Percentiles rank a stretch among this genome's conserved stretches.
These are phyloP conservation scores for Elysia crispata DNA, from an alignment of 2,888 invertebrate genomes.

Conservation along the genomic window DNA sequence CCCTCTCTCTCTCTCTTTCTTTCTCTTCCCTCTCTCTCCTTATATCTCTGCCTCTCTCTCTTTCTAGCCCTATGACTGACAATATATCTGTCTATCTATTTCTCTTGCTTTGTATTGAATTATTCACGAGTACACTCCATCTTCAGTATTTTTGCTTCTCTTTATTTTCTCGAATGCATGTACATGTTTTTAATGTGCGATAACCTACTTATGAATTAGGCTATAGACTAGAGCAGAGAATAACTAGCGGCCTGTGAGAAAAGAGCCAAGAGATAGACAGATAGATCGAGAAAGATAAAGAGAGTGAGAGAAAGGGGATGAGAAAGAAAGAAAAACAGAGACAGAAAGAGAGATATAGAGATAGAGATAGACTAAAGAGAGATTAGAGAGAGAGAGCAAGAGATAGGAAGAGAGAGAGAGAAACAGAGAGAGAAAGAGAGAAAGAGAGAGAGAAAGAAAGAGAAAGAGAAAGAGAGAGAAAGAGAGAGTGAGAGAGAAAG, in stretches of 20 bases:
- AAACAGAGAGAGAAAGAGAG: conserved; percentile 29
- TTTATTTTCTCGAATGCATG: too few species aligned
- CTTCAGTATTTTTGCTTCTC: too few species aligned
- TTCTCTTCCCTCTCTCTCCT: too few species aligned
- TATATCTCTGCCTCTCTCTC: too few species aligned
- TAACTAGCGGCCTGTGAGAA: background rate
- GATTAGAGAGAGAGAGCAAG: conserved; percentile 1
- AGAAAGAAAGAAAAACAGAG: conserved; percentile 21
- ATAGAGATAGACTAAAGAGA: background rate
- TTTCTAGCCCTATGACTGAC: too few species aligned
- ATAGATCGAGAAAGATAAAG: background rate
- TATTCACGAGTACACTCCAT: too few species aligned
- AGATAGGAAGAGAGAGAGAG: background rate
- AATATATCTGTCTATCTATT: too few species aligned
- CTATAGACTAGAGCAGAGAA: conserved; percentile 17
- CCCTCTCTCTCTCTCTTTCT: too few species aligned
- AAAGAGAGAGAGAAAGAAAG: conserved; percentile 16
- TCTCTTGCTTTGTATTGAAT: too few species aligned
- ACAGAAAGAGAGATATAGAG: conserved; percentile 27
- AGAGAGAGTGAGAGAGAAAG: background rate
- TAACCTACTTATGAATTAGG: background rate
- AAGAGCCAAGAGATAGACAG: conserved; percentile 16
- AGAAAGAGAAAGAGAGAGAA: conserved; percentile 1
- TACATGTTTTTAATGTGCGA: too few species aligned
- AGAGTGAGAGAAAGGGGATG: conserved; percentile 17